These are phyloP conservation scores for Ascidia mentula DNA, from an alignment of 23 tunicate species.

Conservation along the genomic window DNA sequence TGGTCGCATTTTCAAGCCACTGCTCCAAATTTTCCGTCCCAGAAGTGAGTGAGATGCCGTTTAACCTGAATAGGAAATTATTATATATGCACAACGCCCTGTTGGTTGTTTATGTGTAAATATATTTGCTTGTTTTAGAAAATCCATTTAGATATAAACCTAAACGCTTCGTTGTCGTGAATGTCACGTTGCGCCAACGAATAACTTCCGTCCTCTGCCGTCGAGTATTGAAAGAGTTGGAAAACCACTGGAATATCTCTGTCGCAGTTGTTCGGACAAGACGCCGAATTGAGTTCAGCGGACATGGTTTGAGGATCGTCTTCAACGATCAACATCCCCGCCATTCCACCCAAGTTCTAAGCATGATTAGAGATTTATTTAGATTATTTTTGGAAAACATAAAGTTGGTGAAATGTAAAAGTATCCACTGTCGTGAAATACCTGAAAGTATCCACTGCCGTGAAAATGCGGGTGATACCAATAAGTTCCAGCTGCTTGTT, in stretches of 20 bases:
- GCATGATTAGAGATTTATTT: no score
- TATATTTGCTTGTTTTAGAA: no score
- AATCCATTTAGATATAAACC: no score
- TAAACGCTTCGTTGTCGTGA: constrained; percentile 26
- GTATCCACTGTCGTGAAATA: not conserved
- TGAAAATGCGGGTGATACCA: constrained; percentile 57
- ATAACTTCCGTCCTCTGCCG: constrained; percentile 42
- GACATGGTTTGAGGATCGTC: constrained; percentile 35
- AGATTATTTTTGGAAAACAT: no score
- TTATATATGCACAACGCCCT: no score
- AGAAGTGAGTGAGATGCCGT: not conserved
- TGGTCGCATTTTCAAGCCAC: constrained; percentile 45
- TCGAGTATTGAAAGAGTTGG: constrained; percentile 54
- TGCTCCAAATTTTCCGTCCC: constrained; percentile 27
- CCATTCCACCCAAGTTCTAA: constrained; percentile 57
- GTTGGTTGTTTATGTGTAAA: no score
- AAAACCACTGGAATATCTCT: constrained; percentile 48
- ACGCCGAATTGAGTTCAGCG: constrained; percentile 18
- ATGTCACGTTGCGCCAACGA: constrained; percentile 36
- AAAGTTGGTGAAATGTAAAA: not conserved
- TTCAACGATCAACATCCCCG: constrained; percentile 73
- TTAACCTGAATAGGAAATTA: constrained; percentile 19
- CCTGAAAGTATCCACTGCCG: constrained; percentile 22
- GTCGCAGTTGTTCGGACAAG: constrained; percentile 72
- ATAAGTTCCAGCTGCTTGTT: constrained; percentile 56